Percentiles rank a stretch among this genome's conserved stretches.
Evolutionary conservation across 2,888 invertebrate species (phyloP).

Genomic region (Rotaria macrura): DNA sequence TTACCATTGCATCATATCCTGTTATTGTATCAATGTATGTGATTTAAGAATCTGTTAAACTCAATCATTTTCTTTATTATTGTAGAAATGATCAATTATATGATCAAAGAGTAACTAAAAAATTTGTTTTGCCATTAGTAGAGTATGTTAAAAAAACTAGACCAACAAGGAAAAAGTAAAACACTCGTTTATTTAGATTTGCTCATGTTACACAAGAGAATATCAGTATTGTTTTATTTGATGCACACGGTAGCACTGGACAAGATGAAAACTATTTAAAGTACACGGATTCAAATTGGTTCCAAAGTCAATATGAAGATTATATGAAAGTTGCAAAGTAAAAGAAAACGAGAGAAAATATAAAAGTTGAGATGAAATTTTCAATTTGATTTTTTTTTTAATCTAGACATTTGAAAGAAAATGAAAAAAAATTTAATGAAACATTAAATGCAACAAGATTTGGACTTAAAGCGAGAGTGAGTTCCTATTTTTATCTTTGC

Average conservation of each 20-base stretch:
- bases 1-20: constrained; percentile 2
- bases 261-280: background rate
- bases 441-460: background rate
- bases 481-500: background rate
- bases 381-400: no score
- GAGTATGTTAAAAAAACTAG: background rate
- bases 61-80: background rate
- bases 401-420: background rate
- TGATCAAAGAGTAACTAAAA: background rate
- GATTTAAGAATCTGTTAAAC: background rate
- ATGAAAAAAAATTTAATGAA: background rate
- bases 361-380: no score
- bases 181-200: background rate
- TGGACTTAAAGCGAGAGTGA: constrained; percentile 1
- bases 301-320: constrained; percentile 2
- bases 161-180: background rate
- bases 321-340: constrained; percentile 15
- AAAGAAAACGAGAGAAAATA: background rate
- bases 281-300: background rate
- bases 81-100: background rate
- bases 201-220: constrained; percentile 8
- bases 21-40: background rate
- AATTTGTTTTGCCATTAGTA: background rate
- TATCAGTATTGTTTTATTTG: background rate
- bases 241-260: background rate